Evolutionary conservation across 2,113 vertebrate genomes (phyloP).

Genomic region (Plectropomus leopardus): DNA sequence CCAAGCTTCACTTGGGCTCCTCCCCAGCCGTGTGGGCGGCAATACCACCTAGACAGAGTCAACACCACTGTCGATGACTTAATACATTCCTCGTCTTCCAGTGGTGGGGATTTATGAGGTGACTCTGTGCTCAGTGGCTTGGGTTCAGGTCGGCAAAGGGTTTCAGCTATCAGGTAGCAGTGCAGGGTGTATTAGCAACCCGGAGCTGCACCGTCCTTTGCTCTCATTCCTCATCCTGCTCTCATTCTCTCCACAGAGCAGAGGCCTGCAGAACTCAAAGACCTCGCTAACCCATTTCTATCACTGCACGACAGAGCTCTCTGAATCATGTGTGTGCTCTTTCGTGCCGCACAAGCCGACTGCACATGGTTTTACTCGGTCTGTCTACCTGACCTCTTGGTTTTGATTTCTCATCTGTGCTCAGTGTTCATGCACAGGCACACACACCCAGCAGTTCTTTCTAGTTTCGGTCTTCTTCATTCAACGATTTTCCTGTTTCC

Average conservation of each 20-base stretch:
- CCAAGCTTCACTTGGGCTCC: constrained; percentile 60
- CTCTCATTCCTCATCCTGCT: constrained; percentile 70
- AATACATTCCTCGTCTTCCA: constrained; percentile 69
- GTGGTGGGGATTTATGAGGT: constrained; percentile 68
- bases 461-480: constrained; percentile 17
- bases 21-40: constrained; percentile 57
- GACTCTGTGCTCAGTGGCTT: constrained; percentile 56
- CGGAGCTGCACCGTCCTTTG: constrained; percentile 35
- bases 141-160: constrained; percentile 67
- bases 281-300: constrained; percentile 65
- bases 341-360: constrained; percentile 1
- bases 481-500: constrained; percentile 29
- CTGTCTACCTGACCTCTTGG: constrained; percentile 4
- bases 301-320: constrained; percentile 32
- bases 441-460: constrained; percentile 22
- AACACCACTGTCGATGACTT: constrained; percentile 68
- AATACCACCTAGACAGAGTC: constrained; percentile 74
- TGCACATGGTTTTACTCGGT: not conserved
- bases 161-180: constrained; percentile 62
- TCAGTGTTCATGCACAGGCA: not conserved
- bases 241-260: constrained; percentile 56
- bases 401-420: constrained; percentile 35
- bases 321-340: constrained; percentile 43
- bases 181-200: constrained; percentile 39
- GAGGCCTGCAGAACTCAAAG: constrained; percentile 40